Evolutionary conservation across 2,888 invertebrate genomes (phyloP).

Genomic region (Eupelmus urozonus): DNA sequence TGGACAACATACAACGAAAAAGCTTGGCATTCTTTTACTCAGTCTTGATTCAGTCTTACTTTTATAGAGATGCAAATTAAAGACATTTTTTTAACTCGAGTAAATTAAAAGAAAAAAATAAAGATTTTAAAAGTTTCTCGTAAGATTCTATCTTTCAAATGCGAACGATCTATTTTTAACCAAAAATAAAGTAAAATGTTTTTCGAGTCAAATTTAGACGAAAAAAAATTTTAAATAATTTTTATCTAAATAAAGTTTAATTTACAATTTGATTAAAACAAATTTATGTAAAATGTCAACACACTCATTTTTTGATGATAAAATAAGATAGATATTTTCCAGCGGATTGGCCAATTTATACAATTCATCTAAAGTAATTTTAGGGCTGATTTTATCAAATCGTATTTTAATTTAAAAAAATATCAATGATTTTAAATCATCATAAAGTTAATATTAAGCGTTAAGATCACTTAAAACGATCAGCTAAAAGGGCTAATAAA

Average conservation of each 20-base stretch:
- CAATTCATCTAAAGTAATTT: slow-evolving; percentile 30
- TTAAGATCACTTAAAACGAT: slow-evolving; percentile 18
- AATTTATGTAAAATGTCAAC: slow-evolving; percentile 34
- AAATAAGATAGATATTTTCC: slow-evolving; percentile 36
- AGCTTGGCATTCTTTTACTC: slow-evolving; percentile 61
- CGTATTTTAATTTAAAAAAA: slow-evolving; percentile 14
- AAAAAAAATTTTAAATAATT: slow-evolving; percentile 31
- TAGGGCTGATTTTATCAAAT: not conserved
- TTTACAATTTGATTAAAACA: slow-evolving; percentile 28
- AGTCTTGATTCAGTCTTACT: slow-evolving; percentile 64
- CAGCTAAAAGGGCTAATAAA: slow-evolving; percentile 24
- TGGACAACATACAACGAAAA: slow-evolving; percentile 61
- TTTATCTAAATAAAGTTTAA: slow-evolving; percentile 23
- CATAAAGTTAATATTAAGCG: slow-evolving; percentile 18
- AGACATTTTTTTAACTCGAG: slow-evolving; percentile 35
- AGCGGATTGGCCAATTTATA: not conserved
- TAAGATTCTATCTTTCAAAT: slow-evolving; percentile 54
- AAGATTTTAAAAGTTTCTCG: slow-evolving; percentile 21
- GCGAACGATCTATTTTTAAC: slow-evolving; percentile 23
- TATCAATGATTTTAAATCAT: slow-evolving; percentile 49
- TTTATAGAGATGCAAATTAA: slow-evolving; percentile 60
- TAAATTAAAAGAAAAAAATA: slow-evolving; percentile 1
- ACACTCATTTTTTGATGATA: slow-evolving; percentile 19
- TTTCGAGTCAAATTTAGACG: slow-evolving; percentile 27
- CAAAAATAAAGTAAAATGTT: slow-evolving; percentile 38